Evolutionary conservation across 2,113 vertebrate genomes (phyloP), one percentile per base, ranked within the genome.

Genomic region (Glaucidium brasilianum): DNA sequence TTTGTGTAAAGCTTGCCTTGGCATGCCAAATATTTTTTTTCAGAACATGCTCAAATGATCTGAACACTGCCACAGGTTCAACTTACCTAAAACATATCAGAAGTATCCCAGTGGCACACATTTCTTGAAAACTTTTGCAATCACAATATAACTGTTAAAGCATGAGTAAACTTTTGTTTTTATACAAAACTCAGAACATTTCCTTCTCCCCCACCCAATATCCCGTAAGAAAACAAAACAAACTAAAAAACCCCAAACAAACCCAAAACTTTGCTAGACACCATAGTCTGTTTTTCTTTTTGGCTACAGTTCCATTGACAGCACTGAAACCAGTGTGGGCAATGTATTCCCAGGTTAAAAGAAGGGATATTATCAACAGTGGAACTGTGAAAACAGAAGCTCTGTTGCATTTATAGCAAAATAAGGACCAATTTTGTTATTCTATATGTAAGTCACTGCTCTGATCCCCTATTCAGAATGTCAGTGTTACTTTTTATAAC

Each of bases 111-210:
- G 97, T 95, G 97, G 97, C 96, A 95, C 80, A 94, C 79, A 95
- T 75, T 88, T 88, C 95, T 95, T 95, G 77, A 92, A 94, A 97
- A 97, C 13, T 93, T 97, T 43, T 97, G 97, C 96, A 97, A 97
- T 96, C 96, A 98, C 97, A 82, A 97, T 91, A 79, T 87, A 97
- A 95, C 84, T 93, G 97, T 75, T 75, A 97, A 97, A 97, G 96
- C 95, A 95, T 94, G 88, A 98, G 97, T 97, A 98, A 98, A 97
- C 95, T 94, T 95, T 30, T 74, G 79, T 78, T 90, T 97, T 97
- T 97, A 93, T 97, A 98, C 92, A 98, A 98, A 97, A 97, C 96
- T 85, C 93, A 96, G 94, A 98, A 96, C 81, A 79, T 64, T 82
- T 93, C 78, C 96, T 97, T 96, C 67, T 94, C 94, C 69, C 73